phyloP scores from a whole-genome alignment of 2,888 invertebrate genomes.

The Chymomyza amoena region DNA sequence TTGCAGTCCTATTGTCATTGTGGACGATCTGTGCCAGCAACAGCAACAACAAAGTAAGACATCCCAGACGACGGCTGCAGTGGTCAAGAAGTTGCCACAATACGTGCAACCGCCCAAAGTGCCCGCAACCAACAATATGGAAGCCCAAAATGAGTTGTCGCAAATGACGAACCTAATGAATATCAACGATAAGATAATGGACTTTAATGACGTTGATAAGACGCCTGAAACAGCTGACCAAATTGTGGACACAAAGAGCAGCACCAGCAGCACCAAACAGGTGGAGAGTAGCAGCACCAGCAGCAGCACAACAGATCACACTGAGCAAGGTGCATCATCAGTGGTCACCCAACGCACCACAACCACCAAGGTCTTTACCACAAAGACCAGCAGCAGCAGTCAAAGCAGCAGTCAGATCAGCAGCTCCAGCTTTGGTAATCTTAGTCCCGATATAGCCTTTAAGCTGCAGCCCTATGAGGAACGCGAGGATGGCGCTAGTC shows the following conservation, averaged over 20 bases:
- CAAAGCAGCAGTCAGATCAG: conserved; percentile 23
- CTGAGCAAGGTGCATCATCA: conserved; percentile 15
- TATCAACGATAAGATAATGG: conserved; percentile 51
- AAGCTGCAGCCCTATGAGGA: conserved; percentile 71
- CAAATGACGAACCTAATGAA: not conserved
- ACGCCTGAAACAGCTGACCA: conserved; percentile 22
- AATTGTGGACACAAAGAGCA: conserved; percentile 15
- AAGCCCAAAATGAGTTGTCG: conserved; percentile 20
- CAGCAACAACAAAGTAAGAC: not conserved
- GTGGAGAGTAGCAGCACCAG: conserved; percentile 5
- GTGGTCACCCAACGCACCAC: conserved; percentile 44
- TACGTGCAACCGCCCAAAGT: conserved; percentile 59
- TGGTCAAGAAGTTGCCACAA: conserved; percentile 56
- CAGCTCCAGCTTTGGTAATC: not conserved
- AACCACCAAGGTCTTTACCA: conserved; percentile 52
- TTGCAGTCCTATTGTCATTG: conserved; percentile 74
- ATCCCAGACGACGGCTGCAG: conserved; percentile 16
- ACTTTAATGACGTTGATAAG: conserved; percentile 29
- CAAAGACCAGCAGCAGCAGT: conserved; percentile 49
- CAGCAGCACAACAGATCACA: conserved; percentile 18
- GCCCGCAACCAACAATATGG: conserved; percentile 46
- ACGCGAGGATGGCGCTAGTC: conserved; percentile 38
- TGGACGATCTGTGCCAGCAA: conserved; percentile 71
- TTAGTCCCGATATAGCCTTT: conserved; percentile 53
- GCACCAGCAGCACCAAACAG: conserved; percentile 14